Evolutionary conservation across 2,113 vertebrate species (phyloP).

Genomic region (Mormyrus iriodes): DNA sequence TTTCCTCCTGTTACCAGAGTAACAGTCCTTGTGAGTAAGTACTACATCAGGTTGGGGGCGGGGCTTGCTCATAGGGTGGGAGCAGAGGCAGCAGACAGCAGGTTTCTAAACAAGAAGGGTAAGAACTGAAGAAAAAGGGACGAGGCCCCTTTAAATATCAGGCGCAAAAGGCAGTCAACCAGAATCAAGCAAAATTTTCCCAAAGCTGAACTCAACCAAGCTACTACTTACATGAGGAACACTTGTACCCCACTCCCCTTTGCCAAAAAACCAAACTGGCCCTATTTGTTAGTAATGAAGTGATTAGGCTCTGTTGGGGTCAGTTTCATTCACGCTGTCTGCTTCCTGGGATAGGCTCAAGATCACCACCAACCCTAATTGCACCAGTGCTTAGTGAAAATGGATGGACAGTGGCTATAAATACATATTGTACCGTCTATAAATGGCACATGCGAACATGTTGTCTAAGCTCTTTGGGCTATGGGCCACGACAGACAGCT

Average conservation of each 20-base stretch:
- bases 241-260: neutral
- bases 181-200: neutral
- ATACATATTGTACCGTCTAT: neutral
- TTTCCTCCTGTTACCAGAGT: neutral
- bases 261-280: neutral
- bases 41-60: neutral
- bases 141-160: neutral
- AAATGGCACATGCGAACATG: neutral
- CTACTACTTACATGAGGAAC: neutral
- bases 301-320: neutral
- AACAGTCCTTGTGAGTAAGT: neutral
- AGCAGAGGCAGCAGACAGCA: neutral
- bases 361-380: neutral
- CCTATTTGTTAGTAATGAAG: conserved; percentile 3
- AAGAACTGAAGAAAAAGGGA: neutral
- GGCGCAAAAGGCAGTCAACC: neutral
- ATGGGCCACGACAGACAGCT: neutral
- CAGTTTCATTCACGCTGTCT: neutral
- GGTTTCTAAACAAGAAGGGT: neutral
- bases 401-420: neutral
- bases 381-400: neutral
- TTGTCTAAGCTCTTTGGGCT: neutral
- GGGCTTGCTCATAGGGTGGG: neutral
- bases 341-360: neutral
- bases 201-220: neutral